A percentile compares a stretch with the other conserved stretches of the same genome.
Conservation (phyloP, 1,140 invertebrate species). For the Helicorthomorpha holstii region DNA sequence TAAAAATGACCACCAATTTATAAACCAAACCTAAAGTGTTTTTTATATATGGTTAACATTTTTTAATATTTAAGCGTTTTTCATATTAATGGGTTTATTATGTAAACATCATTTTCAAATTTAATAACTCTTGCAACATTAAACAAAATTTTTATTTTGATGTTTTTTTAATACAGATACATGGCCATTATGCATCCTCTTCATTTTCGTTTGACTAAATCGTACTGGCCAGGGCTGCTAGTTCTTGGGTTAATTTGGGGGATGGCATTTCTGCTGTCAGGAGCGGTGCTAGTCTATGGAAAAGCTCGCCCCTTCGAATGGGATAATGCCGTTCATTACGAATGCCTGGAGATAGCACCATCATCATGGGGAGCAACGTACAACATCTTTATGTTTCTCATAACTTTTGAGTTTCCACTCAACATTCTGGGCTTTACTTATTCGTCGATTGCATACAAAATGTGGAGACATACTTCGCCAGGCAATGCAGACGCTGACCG, state of each 20-base stretch:
- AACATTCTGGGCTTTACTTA: slow-evolving; percentile 31
- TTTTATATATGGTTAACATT: no score
- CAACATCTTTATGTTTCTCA: slow-evolving; percentile 28
- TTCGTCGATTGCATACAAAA: slow-evolving; percentile 23
- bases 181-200: slow-evolving; percentile 27
- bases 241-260: slow-evolving; percentile 31
- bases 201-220: slow-evolving; percentile 20
- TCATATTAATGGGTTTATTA: no score
- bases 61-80: no score
- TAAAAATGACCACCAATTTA: no score
- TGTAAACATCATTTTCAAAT: no score
- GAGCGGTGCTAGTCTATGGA: slow-evolving; percentile 27
- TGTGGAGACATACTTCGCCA: slow-evolving; percentile 30
- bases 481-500: slow-evolving; percentile 31
- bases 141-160: slow-evolving; percentile 3
- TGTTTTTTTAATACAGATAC: slow-evolving; percentile 19
- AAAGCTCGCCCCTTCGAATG: slow-evolving; percentile 18
- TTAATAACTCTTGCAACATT: no score
- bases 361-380: slow-evolving; percentile 21
- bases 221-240: slow-evolving; percentile 13
- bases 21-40: no score
- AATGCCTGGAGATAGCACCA: slow-evolving; percentile 24
- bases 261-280: slow-evolving; percentile 23
- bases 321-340: slow-evolving; percentile 19
- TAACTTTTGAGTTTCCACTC: slow-evolving; percentile 34